A percentile compares a stretch with the other conserved stretches of the same genome.
These are phyloP conservation scores for Lanius collurio DNA, from an alignment of 2,113 vertebrate species.

Conservation along the genomic window DNA sequence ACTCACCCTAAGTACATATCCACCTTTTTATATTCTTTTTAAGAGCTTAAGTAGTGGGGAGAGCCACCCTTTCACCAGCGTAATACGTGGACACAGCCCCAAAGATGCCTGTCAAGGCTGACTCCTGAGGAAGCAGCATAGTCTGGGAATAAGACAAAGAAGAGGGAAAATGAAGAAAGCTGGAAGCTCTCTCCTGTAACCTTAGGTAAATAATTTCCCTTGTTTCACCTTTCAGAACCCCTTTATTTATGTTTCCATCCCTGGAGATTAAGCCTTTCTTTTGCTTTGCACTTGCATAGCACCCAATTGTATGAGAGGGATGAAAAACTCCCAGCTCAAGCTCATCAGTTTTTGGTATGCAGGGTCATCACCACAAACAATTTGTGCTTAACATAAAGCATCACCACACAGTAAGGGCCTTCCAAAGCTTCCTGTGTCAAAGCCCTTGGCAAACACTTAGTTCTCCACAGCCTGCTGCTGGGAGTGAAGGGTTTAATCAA, in stretches of 20 bases:
- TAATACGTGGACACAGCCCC: neutral
- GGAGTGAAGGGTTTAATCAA: neutral
- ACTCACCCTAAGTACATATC: neutral
- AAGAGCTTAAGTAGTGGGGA: accelerated
- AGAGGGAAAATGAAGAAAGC: neutral
- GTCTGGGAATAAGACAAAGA: neutral
- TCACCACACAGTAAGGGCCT: neutral
- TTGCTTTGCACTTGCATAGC: neutral
- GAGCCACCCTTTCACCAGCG: neutral
- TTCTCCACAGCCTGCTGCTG: neutral
- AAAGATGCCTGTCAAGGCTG: neutral
- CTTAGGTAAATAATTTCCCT: neutral
- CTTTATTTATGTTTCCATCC: neutral
- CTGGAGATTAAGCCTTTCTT: neutral
- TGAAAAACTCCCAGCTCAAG: neutral
- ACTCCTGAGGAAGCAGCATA: neutral
- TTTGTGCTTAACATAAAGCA: neutral
- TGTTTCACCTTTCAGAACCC: neutral
- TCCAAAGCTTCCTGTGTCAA: neutral
- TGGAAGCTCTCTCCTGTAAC: neutral
- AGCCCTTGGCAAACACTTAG: neutral
- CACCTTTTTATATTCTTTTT: neutral
- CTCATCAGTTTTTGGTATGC: neutral
- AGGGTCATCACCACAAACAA: neutral
- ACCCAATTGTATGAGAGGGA: neutral